Evolutionary conservation across 2,888 invertebrate species (phyloP).

Genomic region (Epinotia bilunana): DNA sequence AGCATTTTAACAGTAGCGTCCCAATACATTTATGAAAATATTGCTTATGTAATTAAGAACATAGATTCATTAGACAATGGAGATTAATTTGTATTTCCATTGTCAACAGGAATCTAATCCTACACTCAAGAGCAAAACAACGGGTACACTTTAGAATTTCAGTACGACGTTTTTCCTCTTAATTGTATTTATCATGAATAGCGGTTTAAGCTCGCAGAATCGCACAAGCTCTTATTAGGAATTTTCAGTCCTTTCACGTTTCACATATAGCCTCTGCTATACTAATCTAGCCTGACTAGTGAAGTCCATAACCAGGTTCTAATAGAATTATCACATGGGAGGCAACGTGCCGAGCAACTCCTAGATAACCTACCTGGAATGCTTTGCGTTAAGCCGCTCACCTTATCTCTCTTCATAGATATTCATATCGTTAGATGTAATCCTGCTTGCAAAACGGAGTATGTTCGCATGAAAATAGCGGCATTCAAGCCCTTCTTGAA

Average conservation of each 20-base stretch:
- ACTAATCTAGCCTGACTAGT: slow-evolving; percentile 7
- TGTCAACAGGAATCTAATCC: too few relatives aligned
- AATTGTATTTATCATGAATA: too few relatives aligned
- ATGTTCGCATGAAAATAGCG: not conserved
- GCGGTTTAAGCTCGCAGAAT: too few relatives aligned
- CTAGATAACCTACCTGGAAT: slow-evolving; percentile 33
- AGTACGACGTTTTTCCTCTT: too few relatives aligned
- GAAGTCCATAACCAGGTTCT: slow-evolving; percentile 30
- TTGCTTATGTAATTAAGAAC: too few relatives aligned
- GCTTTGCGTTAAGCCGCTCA: slow-evolving; percentile 23
- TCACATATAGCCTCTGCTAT: not conserved
- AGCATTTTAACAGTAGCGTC: too few relatives aligned
- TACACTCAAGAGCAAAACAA: too few relatives aligned
- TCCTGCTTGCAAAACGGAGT: not conserved
- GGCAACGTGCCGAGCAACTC: slow-evolving; percentile 20
- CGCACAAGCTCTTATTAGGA: not conserved
- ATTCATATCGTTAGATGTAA: slow-evolving; percentile 8
- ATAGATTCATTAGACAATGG: too few relatives aligned
- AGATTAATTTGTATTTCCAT: too few relatives aligned
- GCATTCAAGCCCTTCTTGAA: not conserved
- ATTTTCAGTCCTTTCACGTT: not conserved
- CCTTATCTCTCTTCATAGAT: slow-evolving; percentile 24
- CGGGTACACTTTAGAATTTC: too few relatives aligned
- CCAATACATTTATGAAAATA: too few relatives aligned
- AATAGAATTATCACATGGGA: slow-evolving; percentile 25